Conservation (phyloP, 2,113 vertebrate species). For the Myrmecophaga tridactyla region DNA sequence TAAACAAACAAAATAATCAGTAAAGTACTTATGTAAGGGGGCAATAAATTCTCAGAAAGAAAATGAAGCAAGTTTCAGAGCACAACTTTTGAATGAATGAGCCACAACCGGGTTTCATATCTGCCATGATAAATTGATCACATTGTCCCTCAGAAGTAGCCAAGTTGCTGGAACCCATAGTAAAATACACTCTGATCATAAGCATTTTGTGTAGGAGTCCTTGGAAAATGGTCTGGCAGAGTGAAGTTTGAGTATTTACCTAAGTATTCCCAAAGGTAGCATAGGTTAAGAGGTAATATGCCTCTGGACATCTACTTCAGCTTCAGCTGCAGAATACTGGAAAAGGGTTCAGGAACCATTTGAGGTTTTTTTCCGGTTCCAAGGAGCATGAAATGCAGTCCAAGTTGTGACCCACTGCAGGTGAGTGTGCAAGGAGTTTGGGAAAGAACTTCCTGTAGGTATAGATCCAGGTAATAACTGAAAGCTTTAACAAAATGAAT, state of each 20-base stretch:
- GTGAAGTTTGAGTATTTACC: not conserved
- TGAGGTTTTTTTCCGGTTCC: not conserved
- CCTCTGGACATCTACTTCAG: not conserved
- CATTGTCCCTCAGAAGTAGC: not conserved
- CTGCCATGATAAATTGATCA: not conserved
- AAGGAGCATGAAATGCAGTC: not conserved
- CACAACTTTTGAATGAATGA: not conserved
- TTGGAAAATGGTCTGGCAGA: not conserved
- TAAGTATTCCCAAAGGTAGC: not conserved
- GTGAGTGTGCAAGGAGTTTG: not conserved
- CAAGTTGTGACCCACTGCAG: not conserved
- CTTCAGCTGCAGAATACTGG: not conserved
- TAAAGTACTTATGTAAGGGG: not conserved
- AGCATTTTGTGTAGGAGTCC: not conserved
- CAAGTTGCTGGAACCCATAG: not conserved
- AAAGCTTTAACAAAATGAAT: not conserved
- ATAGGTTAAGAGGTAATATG: not conserved
- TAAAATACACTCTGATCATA: not conserved
- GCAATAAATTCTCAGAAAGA: slow-evolving; percentile 10
- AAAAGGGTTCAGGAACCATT: not conserved
- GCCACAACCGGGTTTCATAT: not conserved
- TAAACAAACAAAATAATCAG: slow-evolving; percentile 17
- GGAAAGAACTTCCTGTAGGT: not conserved
- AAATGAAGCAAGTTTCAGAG: not conserved
- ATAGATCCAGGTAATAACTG: not conserved